These are phyloP conservation scores for Oeneis ivallda DNA, from an alignment of 2,888 invertebrate genomes.

Conservation along the genomic window DNA sequence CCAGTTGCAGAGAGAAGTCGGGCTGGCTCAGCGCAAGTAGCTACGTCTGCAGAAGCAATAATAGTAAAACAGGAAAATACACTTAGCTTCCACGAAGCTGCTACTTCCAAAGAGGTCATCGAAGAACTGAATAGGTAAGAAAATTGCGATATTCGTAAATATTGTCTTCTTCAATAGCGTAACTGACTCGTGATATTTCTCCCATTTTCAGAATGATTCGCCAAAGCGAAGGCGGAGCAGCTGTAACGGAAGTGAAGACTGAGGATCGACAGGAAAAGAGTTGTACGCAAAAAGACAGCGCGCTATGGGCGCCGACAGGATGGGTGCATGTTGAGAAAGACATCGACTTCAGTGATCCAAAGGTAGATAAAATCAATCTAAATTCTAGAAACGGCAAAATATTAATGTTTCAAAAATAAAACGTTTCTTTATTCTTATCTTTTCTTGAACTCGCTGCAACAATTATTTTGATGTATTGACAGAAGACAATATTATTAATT, in stretches of 20 bases:
- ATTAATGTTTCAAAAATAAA: too few relatives aligned
- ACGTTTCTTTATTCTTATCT: too few relatives aligned
- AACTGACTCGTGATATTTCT: not conserved
- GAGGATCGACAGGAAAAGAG: slow-evolving; percentile 48
- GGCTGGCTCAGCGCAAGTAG: slow-evolving; percentile 47
- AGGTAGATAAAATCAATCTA: slow-evolving; percentile 71
- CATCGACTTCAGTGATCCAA: slow-evolving; percentile 89
- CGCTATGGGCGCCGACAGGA: slow-evolving; percentile 86
- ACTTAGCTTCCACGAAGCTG: slow-evolving; percentile 87
- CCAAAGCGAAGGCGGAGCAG: slow-evolving; percentile 62
- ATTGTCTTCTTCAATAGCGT: not conserved
- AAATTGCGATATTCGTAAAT: not conserved
- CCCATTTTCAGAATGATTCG: slow-evolving; percentile 67
- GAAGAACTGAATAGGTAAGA: slow-evolving; percentile 85
- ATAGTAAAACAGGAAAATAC: slow-evolving; percentile 81
- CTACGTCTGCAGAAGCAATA: slow-evolving; percentile 59
- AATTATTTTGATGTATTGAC: too few relatives aligned
- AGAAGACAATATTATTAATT: too few relatives aligned
- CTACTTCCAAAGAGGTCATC: slow-evolving; percentile 88
- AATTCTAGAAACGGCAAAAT: not conserved
- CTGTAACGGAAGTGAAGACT: slow-evolving; percentile 46
- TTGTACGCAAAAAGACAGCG: slow-evolving; percentile 78
- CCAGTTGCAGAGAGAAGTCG: slow-evolving; percentile 63
- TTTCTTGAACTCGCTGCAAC: too few relatives aligned
- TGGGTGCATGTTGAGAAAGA: slow-evolving; percentile 91